These are phyloP conservation scores for Sparus aurata DNA, from an alignment of 2,797 vertebrate species.

Conservation along the genomic window DNA sequence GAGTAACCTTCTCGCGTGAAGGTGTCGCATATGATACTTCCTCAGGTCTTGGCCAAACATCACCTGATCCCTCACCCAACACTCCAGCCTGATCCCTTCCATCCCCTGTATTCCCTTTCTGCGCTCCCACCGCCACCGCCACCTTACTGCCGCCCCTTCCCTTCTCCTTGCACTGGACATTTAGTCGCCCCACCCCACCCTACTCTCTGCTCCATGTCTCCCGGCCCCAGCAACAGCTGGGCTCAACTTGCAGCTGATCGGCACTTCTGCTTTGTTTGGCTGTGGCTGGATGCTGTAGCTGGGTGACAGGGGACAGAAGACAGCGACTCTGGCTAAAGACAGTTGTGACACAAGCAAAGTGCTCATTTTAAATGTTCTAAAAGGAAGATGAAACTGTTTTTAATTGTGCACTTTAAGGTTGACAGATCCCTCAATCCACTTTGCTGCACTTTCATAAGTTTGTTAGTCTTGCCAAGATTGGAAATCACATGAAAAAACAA, in stretches of 20 bases:
- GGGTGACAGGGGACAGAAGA: constrained; percentile 16
- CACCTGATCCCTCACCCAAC: constrained; percentile 79
- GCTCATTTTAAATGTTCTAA: constrained; percentile 10
- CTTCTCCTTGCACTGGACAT: constrained; percentile 59
- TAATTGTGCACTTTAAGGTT: not conserved
- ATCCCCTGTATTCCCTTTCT: constrained; percentile 69
- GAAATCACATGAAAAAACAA: constrained; percentile 1
- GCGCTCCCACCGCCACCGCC: constrained; percentile 35
- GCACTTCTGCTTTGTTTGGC: constrained; percentile 73
- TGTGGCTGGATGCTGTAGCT: constrained; percentile 38
- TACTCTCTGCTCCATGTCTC: constrained; percentile 42
- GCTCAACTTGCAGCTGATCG: constrained; percentile 82
- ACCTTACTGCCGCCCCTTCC: constrained; percentile 40
- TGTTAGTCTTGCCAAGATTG: not conserved
- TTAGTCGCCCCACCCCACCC: constrained; percentile 48
- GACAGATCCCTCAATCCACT: not conserved
- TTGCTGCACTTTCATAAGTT: not conserved
- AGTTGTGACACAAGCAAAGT: constrained; percentile 3
- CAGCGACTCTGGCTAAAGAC: constrained; percentile 8
- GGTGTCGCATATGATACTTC: constrained; percentile 86
- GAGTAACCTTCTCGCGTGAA: constrained; percentile 84
- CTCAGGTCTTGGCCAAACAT: constrained; percentile 84
- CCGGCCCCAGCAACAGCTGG: constrained; percentile 71
- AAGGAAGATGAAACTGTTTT: constrained; percentile 17
- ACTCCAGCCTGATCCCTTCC: constrained; percentile 67